phyloP scores from a whole-genome alignment of 2,113 vertebrate species.

The Dolichallabes microphthalmus region DNA sequence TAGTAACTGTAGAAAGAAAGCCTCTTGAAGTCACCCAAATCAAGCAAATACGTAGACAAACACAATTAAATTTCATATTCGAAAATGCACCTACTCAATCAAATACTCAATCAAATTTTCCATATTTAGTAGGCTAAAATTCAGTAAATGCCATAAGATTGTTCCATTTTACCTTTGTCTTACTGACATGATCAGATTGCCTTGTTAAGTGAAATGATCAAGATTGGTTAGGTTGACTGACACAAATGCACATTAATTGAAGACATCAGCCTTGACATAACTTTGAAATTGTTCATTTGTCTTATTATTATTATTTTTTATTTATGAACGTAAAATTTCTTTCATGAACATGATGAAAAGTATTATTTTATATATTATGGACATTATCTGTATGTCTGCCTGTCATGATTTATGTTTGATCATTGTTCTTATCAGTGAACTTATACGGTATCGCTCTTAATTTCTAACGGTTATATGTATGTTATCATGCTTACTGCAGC shows the following conservation, averaged over 20 bases:
- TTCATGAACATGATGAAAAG: neutral
- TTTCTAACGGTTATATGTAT: neutral
- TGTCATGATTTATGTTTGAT: neutral
- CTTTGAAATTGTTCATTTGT: neutral
- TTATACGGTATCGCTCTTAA: neutral
- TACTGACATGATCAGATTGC: neutral
- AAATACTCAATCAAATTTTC: neutral
- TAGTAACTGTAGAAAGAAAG: neutral
- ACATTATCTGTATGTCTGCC: neutral
- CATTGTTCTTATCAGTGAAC: neutral
- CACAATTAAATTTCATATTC: neutral
- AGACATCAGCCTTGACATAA: neutral
- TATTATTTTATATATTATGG: neutral
- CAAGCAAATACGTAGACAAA: neutral
- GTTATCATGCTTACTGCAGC: neutral
- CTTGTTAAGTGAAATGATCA: neutral
- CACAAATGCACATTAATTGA: neutral
- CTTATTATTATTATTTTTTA: too few species aligned
- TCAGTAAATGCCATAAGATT: neutral
- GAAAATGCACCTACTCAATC: neutral
- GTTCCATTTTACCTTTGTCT: neutral
- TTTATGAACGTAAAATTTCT: neutral
- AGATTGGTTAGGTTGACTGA: neutral
- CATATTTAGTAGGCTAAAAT: neutral
- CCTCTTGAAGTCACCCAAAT: neutral